Evolutionary conservation across 2,888 invertebrate species (phyloP).

Genomic region (Campoletis raptor): DNA sequence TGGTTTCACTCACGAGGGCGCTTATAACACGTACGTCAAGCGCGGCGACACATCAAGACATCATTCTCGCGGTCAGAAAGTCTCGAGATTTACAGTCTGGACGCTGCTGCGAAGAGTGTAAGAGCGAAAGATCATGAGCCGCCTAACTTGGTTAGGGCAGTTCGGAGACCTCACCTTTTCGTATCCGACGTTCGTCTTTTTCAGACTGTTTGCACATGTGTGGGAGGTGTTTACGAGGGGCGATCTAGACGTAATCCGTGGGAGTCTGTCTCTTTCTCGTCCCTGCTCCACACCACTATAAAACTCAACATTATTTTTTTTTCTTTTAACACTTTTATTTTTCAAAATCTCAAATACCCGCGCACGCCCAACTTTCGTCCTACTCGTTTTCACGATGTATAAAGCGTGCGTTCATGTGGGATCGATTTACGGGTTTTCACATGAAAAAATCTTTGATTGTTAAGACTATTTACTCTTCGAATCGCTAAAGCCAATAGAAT

Average conservation of each 20-base stretch:
- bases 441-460: slow-evolving; percentile 30
- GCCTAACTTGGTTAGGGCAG: slow-evolving; percentile 58
- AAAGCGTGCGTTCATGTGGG: slow-evolving; percentile 31
- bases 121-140: slow-evolving; percentile 34
- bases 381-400: slow-evolving; percentile 54
- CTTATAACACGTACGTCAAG: slow-evolving; percentile 67
- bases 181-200: slow-evolving; percentile 46
- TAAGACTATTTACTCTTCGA: background rate
- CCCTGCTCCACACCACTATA: slow-evolving; percentile 26
- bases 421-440: slow-evolving; percentile 33
- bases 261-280: slow-evolving; percentile 70
- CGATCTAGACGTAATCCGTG: slow-evolving; percentile 75
- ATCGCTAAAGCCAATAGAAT: slow-evolving; percentile 36
- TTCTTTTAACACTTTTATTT: slow-evolving; percentile 7
- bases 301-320: slow-evolving; percentile 37
- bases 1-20: slow-evolving; percentile 50
- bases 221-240: slow-evolving; percentile 80
- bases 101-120: slow-evolving; percentile 27
- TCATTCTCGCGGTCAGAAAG: slow-evolving; percentile 75
- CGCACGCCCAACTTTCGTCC: slow-evolving; percentile 54
- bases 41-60: slow-evolving; percentile 79
- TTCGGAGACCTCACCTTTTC: slow-evolving; percentile 35
- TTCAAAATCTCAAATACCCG: slow-evolving; percentile 49
- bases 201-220: slow-evolving; percentile 67
- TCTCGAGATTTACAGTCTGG: slow-evolving; percentile 65